These are phyloP conservation scores for Drosophila kurseongensis DNA, from an alignment of 1,140 invertebrate genomes.

Conservation along the genomic window DNA sequence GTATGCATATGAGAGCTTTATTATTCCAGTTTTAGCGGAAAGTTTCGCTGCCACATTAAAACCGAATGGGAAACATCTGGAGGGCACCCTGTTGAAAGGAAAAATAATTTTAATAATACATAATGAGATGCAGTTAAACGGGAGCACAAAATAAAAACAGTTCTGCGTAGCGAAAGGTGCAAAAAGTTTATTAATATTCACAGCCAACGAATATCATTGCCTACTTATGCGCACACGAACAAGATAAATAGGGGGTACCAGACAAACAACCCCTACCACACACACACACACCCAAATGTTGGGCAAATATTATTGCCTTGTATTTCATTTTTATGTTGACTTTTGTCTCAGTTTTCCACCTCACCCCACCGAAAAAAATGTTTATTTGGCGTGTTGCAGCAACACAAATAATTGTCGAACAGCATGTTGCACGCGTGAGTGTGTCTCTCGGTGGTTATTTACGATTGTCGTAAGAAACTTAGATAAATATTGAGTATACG, in stretches of 20 bases:
- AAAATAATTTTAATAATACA: slow-evolving; percentile 57
- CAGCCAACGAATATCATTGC: slow-evolving; percentile 44
- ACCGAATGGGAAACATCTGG: slow-evolving; percentile 45
- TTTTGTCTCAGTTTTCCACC: slow-evolving; percentile 51
- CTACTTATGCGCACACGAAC: slow-evolving; percentile 58
- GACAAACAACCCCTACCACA: not conserved
- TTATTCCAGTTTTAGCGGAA: slow-evolving; percentile 58
- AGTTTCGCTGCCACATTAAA: slow-evolving; percentile 47
- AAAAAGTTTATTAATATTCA: slow-evolving; percentile 37
- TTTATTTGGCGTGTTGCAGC: slow-evolving; percentile 80
- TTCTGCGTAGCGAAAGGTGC: slow-evolving; percentile 4
- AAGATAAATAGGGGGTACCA: slow-evolving; percentile 15
- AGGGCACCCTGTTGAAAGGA: slow-evolving; percentile 22
- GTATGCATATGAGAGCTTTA: slow-evolving; percentile 54
- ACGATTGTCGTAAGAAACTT: slow-evolving; percentile 65
- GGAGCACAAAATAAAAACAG: slow-evolving; percentile 11
- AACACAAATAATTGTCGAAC: slow-evolving; percentile 81
- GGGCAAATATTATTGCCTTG: slow-evolving; percentile 74
- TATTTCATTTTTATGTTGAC: slow-evolving; percentile 81
- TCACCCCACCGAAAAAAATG: slow-evolving; percentile 40
- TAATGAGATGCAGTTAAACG: slow-evolving; percentile 55
- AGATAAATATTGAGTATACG: slow-evolving; percentile 53
- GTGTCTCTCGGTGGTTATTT: slow-evolving; percentile 57
- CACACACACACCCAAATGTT: slow-evolving; percentile 60
- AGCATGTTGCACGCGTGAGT: slow-evolving; percentile 69